Evolutionary conservation across 2,113 vertebrate genomes (phyloP).

Genomic region (Promerops cafer): DNA sequence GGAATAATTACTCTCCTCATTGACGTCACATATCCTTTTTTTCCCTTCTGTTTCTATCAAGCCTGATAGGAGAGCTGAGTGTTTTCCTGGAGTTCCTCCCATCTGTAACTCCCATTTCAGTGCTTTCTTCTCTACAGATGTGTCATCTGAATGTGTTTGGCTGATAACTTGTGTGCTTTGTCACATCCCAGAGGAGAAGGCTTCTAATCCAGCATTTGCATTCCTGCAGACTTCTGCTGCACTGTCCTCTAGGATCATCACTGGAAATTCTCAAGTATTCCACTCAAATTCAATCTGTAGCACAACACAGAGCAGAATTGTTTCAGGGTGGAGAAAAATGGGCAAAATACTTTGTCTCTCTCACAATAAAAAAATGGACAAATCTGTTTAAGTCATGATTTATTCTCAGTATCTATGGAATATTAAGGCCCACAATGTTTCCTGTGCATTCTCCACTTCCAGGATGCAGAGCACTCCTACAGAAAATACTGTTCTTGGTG

Average conservation of each 20-base stretch:
- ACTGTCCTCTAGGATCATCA: not conserved
- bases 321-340: not conserved
- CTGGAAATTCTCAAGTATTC: not conserved
- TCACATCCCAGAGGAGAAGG: not conserved
- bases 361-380: not conserved
- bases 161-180: not conserved
- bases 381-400: not conserved
- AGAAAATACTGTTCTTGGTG: not conserved
- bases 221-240: not conserved
- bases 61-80: not conserved
- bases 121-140: not conserved
- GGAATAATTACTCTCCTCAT: not conserved
- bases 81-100: not conserved
- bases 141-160: not conserved
- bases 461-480: not conserved
- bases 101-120: not conserved
- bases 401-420: not conserved
- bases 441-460: rapidly evolving
- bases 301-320: not conserved
- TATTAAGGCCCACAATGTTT: not conserved
- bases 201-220: not conserved
- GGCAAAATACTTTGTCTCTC: not conserved
- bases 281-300: not conserved
- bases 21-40: not conserved
- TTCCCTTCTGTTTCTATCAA: not conserved